Evolutionary conservation across 2,888 invertebrate genomes (phyloP).

Genomic region (Alsophila aescularia): DNA sequence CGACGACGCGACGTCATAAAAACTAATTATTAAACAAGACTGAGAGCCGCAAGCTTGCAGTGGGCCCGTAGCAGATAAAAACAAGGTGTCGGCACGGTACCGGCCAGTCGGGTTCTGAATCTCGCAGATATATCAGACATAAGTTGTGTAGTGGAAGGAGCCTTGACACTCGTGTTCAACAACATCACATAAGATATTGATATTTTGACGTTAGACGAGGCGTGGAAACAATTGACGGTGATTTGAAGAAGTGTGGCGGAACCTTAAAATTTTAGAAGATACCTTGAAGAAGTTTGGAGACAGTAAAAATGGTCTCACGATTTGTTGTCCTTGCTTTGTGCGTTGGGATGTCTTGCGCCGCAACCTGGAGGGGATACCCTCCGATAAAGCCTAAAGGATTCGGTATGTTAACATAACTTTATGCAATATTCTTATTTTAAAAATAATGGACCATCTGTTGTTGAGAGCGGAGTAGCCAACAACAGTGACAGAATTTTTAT

Average conservation of each 20-base stretch:
- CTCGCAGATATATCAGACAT: conserved; percentile 27
- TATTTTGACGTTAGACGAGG: not conserved
- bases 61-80: conserved; percentile 63
- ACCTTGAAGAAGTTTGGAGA: conserved; percentile 7
- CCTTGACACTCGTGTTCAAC: not conserved
- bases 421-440: too few relatives aligned
- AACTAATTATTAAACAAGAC: conserved; percentile 11
- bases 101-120: conserved; percentile 58
- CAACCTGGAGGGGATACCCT: conserved; percentile 52
- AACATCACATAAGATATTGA: conserved; percentile 7
- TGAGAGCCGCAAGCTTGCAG: conserved; percentile 48
- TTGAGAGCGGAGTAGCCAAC: too few relatives aligned
- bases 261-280: conserved; percentile 6
- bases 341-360: conserved; percentile 58
- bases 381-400: conserved; percentile 61
- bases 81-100: conserved; percentile 48
- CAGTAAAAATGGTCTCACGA: conserved; percentile 63
- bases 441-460: too few relatives aligned
- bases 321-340: conserved; percentile 55
- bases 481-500: too few relatives aligned
- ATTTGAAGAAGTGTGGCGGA: conserved; percentile 17
- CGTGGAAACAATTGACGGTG: not conserved
- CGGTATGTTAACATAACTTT: conserved; percentile 65
- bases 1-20: not conserved
- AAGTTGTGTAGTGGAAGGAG: conserved; percentile 6